These are phyloP conservation scores for Phalangium opilio DNA, from an alignment of 2,888 invertebrate genomes.

Conservation along the genomic window DNA sequence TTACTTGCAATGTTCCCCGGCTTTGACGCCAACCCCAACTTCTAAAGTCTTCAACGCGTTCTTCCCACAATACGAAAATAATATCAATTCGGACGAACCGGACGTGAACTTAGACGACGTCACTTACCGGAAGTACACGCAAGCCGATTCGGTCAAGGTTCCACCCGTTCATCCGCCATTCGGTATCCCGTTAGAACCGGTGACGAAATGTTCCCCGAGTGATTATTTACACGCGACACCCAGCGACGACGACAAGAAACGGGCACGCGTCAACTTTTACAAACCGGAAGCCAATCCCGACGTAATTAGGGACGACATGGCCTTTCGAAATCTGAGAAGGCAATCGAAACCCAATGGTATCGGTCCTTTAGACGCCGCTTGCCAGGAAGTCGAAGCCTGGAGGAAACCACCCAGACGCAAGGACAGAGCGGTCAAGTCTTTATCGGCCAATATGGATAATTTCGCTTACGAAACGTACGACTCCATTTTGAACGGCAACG, in stretches of 20 bases:
- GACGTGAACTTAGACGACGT: slow-evolving; percentile 20
- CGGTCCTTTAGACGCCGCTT: not conserved
- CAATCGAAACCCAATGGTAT: not conserved
- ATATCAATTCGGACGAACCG: slow-evolving; percentile 9
- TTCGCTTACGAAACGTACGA: not conserved
- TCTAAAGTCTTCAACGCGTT: not conserved
- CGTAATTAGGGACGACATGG: slow-evolving; percentile 68
- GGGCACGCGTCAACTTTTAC: slow-evolving; percentile 3
- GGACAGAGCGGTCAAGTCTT: not conserved
- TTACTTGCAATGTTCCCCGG: slow-evolving; percentile 16
- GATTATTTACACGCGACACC: slow-evolving; percentile 62
- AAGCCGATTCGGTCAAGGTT: slow-evolving; percentile 32
- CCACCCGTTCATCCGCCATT: slow-evolving; percentile 71
- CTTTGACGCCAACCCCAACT: slow-evolving; percentile 16
- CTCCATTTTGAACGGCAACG: no score
- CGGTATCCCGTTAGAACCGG: slow-evolving; percentile 73
- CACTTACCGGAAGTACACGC: slow-evolving; percentile 14
- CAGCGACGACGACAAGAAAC: slow-evolving; percentile 5
- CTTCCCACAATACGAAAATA: not conserved
- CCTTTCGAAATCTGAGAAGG: slow-evolving; percentile 66
- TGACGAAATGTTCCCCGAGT: slow-evolving; percentile 58
- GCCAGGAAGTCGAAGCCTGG: not conserved
- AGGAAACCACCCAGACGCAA: not conserved
- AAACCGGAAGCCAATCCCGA: slow-evolving; percentile 15
- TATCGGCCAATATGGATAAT: not conserved